Evolutionary conservation across 2,888 invertebrate species (phyloP).

Genomic region (Prosopocoilus inquinatus): DNA sequence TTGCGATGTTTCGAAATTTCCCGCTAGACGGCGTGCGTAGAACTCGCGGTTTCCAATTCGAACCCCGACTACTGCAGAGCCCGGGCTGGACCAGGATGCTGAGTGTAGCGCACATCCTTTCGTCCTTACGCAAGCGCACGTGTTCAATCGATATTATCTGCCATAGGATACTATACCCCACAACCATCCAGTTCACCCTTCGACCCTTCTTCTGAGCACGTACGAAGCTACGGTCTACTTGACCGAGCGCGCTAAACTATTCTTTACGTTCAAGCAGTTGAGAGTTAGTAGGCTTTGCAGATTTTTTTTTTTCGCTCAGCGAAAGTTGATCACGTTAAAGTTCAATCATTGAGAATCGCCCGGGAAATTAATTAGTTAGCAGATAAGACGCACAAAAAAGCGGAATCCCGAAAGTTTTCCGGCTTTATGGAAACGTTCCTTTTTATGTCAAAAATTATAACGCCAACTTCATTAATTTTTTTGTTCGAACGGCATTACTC

Average conservation of each 20-base stretch:
- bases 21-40: constrained; percentile 32
- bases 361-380: too few species aligned
- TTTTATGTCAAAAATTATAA: too few species aligned
- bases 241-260: not conserved
- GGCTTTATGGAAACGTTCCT: too few species aligned
- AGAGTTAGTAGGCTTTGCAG: not conserved
- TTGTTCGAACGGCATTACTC: too few species aligned
- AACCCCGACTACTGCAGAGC: constrained; percentile 49
- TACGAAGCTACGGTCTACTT: not conserved
- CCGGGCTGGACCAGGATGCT: constrained; percentile 51
- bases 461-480: too few species aligned
- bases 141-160: constrained; percentile 46
- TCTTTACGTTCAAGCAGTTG: not conserved
- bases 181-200: constrained; percentile 32
- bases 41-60: constrained; percentile 36
- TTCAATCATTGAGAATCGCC: not conserved
- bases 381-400: too few species aligned
- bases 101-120: constrained; percentile 45
- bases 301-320: not conserved
- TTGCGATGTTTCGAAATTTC: constrained; percentile 26
- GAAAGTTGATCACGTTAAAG: not conserved
- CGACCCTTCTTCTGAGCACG: constrained; percentile 6
- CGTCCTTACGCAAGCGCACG: constrained; percentile 41
- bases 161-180: constrained; percentile 29
- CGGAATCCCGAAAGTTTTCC: too few species aligned